Percentiles rank a stretch among this genome's conserved stretches.
phyloP scores from a whole-genome alignment of 2,888 invertebrate species.

The Lasioglossum lativentre region DNA sequence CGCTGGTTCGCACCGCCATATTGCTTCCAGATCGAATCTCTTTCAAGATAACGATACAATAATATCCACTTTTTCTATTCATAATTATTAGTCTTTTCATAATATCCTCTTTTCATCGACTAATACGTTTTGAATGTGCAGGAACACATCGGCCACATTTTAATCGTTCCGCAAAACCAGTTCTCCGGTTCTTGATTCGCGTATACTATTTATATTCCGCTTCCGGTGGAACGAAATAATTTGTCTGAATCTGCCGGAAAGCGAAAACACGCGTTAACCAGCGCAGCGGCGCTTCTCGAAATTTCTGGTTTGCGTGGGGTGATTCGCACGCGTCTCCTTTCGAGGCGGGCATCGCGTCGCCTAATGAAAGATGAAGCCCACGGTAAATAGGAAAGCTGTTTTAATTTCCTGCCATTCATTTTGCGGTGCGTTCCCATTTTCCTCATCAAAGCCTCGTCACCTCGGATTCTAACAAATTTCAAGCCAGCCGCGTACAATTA shows the following conservation, averaged over 20 bases:
- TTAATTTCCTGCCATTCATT: conserved; percentile 42
- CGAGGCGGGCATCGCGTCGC: background rate
- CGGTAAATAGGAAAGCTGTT: background rate
- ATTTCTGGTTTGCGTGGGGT: background rate
- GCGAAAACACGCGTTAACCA: background rate
- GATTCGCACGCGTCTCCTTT: background rate
- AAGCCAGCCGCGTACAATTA: conserved; percentile 46
- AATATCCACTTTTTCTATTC: background rate
- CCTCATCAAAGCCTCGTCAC: conserved; percentile 45
- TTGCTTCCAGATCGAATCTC: background rate
- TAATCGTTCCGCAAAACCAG: background rate
- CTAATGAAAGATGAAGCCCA: conserved; percentile 12
- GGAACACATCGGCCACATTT: no score
- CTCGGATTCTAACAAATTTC: conserved; percentile 45
- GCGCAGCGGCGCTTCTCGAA: background rate
- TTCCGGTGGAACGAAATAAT: background rate
- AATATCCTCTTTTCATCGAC: no score
- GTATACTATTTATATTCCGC: background rate
- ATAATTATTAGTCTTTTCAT: background rate
- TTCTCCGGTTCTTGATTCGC: background rate
- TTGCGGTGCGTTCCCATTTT: conserved; percentile 41
- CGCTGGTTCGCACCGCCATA: background rate
- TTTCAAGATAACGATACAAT: background rate
- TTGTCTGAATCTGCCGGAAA: background rate
- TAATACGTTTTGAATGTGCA: no score